Evolutionary conservation across 2,888 invertebrate genomes (phyloP).

Genomic region (Drosophila parthenogenetica): DNA sequence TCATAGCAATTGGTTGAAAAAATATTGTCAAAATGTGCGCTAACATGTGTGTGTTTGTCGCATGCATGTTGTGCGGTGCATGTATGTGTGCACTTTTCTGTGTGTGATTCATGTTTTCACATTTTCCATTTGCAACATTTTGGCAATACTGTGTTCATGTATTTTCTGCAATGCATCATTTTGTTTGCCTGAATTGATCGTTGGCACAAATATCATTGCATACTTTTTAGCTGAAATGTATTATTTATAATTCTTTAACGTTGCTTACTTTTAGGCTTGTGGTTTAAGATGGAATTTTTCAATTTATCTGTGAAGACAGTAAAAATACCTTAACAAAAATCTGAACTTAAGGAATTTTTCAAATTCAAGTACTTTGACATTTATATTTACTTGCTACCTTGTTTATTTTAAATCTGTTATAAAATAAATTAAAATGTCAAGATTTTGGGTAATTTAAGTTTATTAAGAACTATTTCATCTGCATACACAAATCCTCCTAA

Average conservation of each 20-base stretch:
- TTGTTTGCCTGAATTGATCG: neutral
- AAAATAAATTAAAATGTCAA: neutral
- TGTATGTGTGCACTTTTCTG: neutral
- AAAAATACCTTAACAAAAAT: too few relatives aligned
- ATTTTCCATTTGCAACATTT: conserved; percentile 5
- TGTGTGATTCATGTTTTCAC: neutral
- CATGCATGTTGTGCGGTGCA: neutral
- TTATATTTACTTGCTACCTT: too few relatives aligned
- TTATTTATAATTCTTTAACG: neutral
- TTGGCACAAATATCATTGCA: conserved; percentile 2
- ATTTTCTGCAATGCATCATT: conserved; percentile 10
- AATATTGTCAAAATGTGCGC: neutral
- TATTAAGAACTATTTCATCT: neutral
- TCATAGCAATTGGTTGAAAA: neutral
- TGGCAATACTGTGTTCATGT: neutral
- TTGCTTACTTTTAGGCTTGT: neutral
- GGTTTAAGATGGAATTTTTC: neutral
- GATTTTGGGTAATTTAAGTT: neutral
- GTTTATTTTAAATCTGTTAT: neutral
- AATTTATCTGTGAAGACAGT: too few relatives aligned
- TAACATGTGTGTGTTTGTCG: neutral
- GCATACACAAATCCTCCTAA: neutral
- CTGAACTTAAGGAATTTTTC: too few relatives aligned
- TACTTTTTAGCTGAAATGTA: neutral
- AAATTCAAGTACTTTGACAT: too few relatives aligned